Percentiles rank a stretch among this genome's conserved stretches.
Evolutionary conservation across 2,113 vertebrate species (phyloP).

Genomic region (Hypomesus transpacificus): DNA sequence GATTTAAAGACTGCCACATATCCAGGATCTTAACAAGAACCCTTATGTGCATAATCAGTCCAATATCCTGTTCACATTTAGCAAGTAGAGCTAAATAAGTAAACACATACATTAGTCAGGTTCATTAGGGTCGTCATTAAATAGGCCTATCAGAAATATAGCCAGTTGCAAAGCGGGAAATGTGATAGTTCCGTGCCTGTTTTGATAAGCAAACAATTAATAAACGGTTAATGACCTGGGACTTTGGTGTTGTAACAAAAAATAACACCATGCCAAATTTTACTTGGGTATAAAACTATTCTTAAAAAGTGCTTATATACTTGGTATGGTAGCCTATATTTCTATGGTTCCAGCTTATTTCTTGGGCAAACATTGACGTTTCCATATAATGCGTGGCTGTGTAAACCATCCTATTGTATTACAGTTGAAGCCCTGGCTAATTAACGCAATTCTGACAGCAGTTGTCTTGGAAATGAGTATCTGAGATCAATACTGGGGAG

Average conservation of each 20-base stretch:
- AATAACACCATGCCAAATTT: not conserved
- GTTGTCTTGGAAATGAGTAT: not conserved
- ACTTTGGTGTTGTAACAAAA: not conserved
- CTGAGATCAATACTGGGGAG: constrained; percentile 2
- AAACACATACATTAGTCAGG: not conserved
- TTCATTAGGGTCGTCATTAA: not conserved
- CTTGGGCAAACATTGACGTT: not conserved
- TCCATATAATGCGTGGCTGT: not conserved
- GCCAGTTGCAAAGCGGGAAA: not conserved
- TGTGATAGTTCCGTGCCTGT: not conserved
- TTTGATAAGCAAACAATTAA: not conserved
- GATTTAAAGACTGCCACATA: not conserved
- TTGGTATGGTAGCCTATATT: not conserved
- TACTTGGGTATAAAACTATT: constrained; percentile 9
- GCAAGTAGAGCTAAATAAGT: not conserved
- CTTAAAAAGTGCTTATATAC: constrained; percentile 1
- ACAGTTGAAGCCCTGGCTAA: not conserved
- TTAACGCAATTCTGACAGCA: not conserved
- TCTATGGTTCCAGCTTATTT: not conserved
- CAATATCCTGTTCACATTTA: not conserved
- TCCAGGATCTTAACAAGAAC: not conserved
- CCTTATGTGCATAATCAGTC: not conserved
- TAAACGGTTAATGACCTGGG: not conserved
- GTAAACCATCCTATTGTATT: too few relatives aligned
- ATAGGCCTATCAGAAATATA: constrained; percentile 1